Conservation (phyloP, 2,113 vertebrate species). For the Atherinomorus stipes region DNA sequence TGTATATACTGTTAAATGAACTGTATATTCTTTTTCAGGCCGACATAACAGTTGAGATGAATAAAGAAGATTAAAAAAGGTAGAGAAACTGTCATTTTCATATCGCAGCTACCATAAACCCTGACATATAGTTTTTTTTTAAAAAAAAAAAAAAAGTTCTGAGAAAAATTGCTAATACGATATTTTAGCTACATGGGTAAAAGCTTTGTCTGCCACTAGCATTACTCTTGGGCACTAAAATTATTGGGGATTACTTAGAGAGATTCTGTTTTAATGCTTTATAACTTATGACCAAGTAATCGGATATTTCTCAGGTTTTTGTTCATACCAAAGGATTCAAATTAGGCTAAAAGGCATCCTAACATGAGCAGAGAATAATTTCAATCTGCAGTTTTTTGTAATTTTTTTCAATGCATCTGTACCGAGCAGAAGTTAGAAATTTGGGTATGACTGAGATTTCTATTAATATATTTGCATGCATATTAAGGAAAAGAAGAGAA, state of each 20-base stretch:
- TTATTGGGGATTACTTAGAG: slow-evolving; percentile 38
- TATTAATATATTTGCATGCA: neutral
- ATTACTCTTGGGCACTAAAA: slow-evolving; percentile 27
- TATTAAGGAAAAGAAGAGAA: slow-evolving; percentile 37
- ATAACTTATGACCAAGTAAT: slow-evolving; percentile 59
- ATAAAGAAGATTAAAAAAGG: neutral
- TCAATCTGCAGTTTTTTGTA: slow-evolving; percentile 6
- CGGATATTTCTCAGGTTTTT: slow-evolving; percentile 45
- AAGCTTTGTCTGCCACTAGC: slow-evolving; percentile 10
- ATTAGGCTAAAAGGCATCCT: slow-evolving; percentile 37
- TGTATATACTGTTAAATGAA: neutral
- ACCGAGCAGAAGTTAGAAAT: neutral
- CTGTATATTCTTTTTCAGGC: neutral
- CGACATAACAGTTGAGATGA: neutral
- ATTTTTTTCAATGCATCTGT: neutral
- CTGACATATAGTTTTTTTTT: neutral
- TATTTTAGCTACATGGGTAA: slow-evolving; percentile 7
- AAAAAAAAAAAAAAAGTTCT: slow-evolving; percentile 10
- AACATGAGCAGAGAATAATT: slow-evolving; percentile 28
- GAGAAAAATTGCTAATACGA: neutral
- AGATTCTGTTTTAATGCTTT: slow-evolving; percentile 45
- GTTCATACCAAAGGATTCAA: slow-evolving; percentile 35
- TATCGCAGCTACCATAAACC: neutral
- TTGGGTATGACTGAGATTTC: neutral
- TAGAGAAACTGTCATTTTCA: slow-evolving; percentile 1